Base-by-base conservation (phyloP, 1,140 invertebrate species). In the Scaptomyza pallida region DNA sequence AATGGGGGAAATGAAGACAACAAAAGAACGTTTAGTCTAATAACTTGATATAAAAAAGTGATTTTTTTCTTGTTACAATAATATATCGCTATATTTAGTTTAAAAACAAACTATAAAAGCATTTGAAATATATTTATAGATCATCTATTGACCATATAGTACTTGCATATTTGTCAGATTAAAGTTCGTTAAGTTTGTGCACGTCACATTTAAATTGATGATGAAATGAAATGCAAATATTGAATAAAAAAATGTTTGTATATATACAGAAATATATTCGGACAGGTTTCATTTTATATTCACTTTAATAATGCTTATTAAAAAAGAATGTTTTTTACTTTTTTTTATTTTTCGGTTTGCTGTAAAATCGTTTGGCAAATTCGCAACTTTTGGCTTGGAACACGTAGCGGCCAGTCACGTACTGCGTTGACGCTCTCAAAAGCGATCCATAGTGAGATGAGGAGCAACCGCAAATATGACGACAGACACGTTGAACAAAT, bases 401-500 rank as follows among this genome's bases (percentile, higher is more conserved):
- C 52, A 68, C 56, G 55, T 68, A 23, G 41, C 63, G 35, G 44
- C 23, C 23, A 68, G 70, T 68, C 70, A 72, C 70, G 70, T 72
- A 68, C 26, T 1, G n/a, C 33, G 33, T n/a, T 37, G 26, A 30
- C 33, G 12, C 33, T 37, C 33, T 37, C 17, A 15, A 26, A 15
- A 5, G 30, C 23, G 47, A 33, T 41, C 47, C 56, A 26, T 35
- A 35, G 15, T n/a, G n/a, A n/a, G 9, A 21, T 37, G 37, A 17
- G 17, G 41, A 54, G 50, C 21, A 63, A 56, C 43, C 48, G 37
- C 56, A 72, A 61, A 68, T 67, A 56, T 50, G 70, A 54, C 55
- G 55, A 67, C 63, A 72, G 70, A 72, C 73, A 76, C 73, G 57
- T 76, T 73, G 57, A 40, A 57, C 62, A 63, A 62, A 73, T 73